These are phyloP conservation scores for Theretra japonica DNA, from an alignment of 2,888 invertebrate genomes.

Conservation along the genomic window DNA sequence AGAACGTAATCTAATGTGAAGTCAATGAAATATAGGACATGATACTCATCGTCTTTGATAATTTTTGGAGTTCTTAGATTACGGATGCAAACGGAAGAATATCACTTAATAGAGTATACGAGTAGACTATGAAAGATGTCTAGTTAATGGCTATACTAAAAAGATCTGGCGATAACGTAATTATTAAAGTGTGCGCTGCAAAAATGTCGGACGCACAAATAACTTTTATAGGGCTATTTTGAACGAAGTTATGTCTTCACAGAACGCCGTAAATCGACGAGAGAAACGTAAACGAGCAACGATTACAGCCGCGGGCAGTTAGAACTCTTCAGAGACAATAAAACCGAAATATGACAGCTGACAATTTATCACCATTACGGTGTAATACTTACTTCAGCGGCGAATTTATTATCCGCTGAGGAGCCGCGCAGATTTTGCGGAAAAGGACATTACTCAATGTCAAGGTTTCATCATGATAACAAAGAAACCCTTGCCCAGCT, in stretches of 20 bases:
- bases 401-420: conserved; percentile 64
- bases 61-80: too few species aligned
- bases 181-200: conserved; percentile 45
- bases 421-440: conserved; percentile 58
- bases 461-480: conserved; percentile 57
- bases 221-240: conserved; percentile 78
- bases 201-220: conserved; percentile 68
- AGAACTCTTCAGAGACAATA: conserved; percentile 66
- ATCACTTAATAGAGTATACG: too few species aligned
- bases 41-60: too few species aligned
- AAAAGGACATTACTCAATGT: conserved; percentile 67
- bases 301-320: conserved; percentile 59
- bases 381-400: conserved; percentile 59
- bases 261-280: conserved; percentile 71
- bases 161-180: background rate
- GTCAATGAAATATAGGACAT: too few species aligned
- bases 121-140: too few species aligned
- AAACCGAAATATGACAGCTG: conserved; percentile 69
- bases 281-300: conserved; percentile 69
- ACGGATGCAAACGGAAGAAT: too few species aligned
- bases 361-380: conserved; percentile 65
- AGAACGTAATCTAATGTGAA: background rate
- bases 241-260: conserved; percentile 75
- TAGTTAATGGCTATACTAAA: too few species aligned
- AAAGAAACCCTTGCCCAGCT: conserved; percentile 49